Base-by-base conservation (phyloP, 2,888 invertebrate genomes). In the Caenorhabditis macrosperma region DNA sequence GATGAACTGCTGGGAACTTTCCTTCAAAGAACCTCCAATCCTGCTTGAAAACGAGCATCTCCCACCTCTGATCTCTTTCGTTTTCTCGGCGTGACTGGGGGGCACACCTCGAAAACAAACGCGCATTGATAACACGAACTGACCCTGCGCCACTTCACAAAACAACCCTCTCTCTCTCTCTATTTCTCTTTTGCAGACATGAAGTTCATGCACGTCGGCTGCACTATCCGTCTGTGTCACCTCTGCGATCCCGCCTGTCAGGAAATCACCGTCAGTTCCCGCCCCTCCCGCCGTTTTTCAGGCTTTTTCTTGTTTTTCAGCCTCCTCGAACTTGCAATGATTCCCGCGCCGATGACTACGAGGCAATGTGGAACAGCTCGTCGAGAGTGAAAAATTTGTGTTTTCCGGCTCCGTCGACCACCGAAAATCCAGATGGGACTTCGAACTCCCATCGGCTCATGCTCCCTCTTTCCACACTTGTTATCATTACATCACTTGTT, bases 161-260 rank as follows among this genome's bases (percentile, higher is more conserved):
- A 60, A 44, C 60, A 60, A 60, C 28, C 48, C 9, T 22, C 22
- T 46, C 46, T 46, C 22, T 22, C 22, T 12, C 24, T 17, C 35
- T 33, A 22, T 35, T 57, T 57, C 22, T 38, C 10, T 48, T 52
- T 46, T 60, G 17, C 48, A 52, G 82, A 79, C 52, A 82, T 84
- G 81, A 79, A 79, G 28, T 78, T 74, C 55, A 75, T 84, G 28
- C 60, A 79, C 59, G 78, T 84, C 20, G 81, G 82, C 6, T 84
- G 84, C 61, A 67, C 66, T 4, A 71, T 84, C 15, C 59, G 78
- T 9, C 69, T 84, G 9, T 84, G 84, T 52, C 82, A 84, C 48
- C 48, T 81, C 1, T 84, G 84, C 38, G 82, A 84, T 59, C 64
- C 64, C 15, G 24, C 55, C 0, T 84, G 84, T 74, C 81, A 71